Conservation (phyloP, 2,113 vertebrate genomes). For the Misgurnus anguillicaudatus region DNA sequence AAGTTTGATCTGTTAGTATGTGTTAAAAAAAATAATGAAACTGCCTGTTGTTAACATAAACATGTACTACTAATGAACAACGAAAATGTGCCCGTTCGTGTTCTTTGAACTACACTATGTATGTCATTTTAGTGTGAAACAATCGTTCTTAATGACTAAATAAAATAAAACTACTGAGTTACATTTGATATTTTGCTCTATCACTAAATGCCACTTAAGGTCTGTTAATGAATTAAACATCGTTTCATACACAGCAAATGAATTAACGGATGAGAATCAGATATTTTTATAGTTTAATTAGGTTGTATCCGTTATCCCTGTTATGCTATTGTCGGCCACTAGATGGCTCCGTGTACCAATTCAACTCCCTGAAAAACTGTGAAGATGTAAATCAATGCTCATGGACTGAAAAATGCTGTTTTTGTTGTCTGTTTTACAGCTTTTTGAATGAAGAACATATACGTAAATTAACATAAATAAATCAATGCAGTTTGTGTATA, state of each 20-base stretch:
- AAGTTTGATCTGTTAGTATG: not conserved
- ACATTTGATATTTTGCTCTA: too few species aligned
- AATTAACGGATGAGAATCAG: too few species aligned
- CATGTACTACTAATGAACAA: not conserved
- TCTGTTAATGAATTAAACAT: too few species aligned
- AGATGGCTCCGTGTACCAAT: conserved; percentile 19
- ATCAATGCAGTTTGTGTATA: conserved; percentile 3
- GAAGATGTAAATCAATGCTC: not conserved
- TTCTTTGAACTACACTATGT: not conserved
- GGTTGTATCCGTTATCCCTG: not conserved
- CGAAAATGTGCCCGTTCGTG: not conserved
- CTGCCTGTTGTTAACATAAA: not conserved
- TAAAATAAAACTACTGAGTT: too few species aligned
- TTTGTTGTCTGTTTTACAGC: not conserved
- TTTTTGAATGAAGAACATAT: not conserved
- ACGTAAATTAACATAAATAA: not conserved
- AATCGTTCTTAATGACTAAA: too few species aligned
- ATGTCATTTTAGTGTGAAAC: too few species aligned
- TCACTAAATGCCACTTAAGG: too few species aligned
- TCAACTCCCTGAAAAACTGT: not conserved
- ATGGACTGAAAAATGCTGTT: not conserved
- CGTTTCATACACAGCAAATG: too few species aligned
- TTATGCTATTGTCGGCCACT: not conserved
- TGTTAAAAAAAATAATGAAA: not conserved
- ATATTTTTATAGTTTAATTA: not conserved